These are phyloP conservation scores for Gephyroberyx darwinii DNA, from an alignment of 2,797 vertebrate genomes.

Conservation along the genomic window DNA sequence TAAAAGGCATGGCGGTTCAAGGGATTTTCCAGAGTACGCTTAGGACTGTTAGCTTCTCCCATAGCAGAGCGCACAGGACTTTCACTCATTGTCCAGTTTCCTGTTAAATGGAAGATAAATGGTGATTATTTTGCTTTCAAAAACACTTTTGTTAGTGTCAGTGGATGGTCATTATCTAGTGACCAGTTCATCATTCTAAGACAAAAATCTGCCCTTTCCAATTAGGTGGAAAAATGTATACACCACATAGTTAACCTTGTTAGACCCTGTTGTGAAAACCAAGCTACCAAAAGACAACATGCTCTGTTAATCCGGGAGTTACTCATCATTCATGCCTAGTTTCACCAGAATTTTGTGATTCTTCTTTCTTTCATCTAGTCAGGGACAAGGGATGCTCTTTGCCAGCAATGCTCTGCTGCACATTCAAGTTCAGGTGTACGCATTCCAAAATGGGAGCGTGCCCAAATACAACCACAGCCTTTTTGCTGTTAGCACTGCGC, in stretches of 20 bases:
- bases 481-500: too few relatives aligned
- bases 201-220: slow-evolving; percentile 26
- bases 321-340: not conserved
- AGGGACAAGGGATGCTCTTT: not conserved
- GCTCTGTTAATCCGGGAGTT: too few relatives aligned
- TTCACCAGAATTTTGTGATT: not conserved
- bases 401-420: too few relatives aligned
- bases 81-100: slow-evolving; percentile 57
- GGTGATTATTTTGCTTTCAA: slow-evolving; percentile 53
- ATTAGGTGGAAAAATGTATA: not conserved
- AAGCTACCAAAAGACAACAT: too few relatives aligned
- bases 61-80: slow-evolving; percentile 29
- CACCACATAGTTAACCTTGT: too few relatives aligned
- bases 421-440: too few relatives aligned
- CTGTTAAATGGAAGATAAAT: slow-evolving; percentile 62
- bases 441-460: too few relatives aligned
- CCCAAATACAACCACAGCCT: too few relatives aligned
- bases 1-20: slow-evolving; percentile 72
- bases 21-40: slow-evolving; percentile 54
- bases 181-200: slow-evolving; percentile 28
- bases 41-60: slow-evolving; percentile 38
- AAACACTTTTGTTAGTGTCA: slow-evolving; percentile 37
- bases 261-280: too few relatives aligned
- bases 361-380: not conserved
- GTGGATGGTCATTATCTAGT: slow-evolving; percentile 38